Base-by-base conservation (phyloP, 2,797 vertebrate species). In the Tadarida brasiliensis region DNA sequence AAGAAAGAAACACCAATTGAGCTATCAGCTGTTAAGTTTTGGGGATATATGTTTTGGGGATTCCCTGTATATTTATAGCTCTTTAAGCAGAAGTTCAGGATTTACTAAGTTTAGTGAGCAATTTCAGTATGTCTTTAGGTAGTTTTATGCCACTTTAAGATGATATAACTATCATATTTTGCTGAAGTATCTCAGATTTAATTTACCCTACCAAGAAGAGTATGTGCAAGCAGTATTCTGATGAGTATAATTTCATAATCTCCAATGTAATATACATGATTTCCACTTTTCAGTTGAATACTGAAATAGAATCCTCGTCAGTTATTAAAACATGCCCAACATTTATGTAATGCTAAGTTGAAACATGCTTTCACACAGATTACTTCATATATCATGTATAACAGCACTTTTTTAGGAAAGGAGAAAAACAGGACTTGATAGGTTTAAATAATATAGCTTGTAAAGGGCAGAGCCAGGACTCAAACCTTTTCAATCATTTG, bases 241-340 rank as follows among this genome's bases (percentile, higher is more conserved):
- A 67, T 61, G 49, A 76, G 44, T 26, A n/a, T 28, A 71, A 73
- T 44, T 94, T 65, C 17, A 51, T 11, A 82, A 35, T 90, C 39
- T 84, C 73, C 71, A 84, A 82, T 12, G 56, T 47, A 57, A 61
- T 68, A 8, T 20, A 57, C 7, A 80, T 2, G 63, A 11, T 91
- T 91, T 65, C 19, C 35, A 81, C 15, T 47, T 77, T 94, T 83
- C 83, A 82, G 19, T 59, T 92, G 54, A 96, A 56, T 77, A 56
- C 28, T 94, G 20, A 95, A 68, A 67, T 82, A 71, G 59, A 84
- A 84, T 70, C 30, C 30, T 87, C 39, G 7, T 61, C 30, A 87
- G 39, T 33, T 70, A 68, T 57, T 65, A 61, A 47, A 67, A 51
- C 2, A 59, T 49, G 57, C 15, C 12, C 65, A 76, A 86, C 5